Conservation (phyloP, 1,140 invertebrate genomes). For the Scaptodrosophila lebanonensis region DNA sequence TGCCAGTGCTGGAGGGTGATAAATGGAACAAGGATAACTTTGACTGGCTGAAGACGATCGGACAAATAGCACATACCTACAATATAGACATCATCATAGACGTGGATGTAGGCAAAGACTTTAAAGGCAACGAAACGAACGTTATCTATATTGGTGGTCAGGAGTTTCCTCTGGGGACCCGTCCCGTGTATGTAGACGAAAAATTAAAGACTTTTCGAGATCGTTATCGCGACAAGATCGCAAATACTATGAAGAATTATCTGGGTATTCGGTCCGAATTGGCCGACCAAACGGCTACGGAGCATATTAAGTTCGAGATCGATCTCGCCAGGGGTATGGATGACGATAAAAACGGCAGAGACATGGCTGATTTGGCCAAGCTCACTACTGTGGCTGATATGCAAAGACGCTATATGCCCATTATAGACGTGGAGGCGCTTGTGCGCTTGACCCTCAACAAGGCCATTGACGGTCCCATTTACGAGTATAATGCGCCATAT, state of each 20-base stretch:
- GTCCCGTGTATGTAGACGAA: constrained; percentile 51
- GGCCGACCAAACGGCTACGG: constrained; percentile 31
- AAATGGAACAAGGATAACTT: constrained; percentile 30
- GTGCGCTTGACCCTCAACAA: constrained; percentile 36
- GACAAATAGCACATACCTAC: constrained; percentile 25
- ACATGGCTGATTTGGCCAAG: constrained; percentile 12
- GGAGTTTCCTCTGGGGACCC: constrained; percentile 30
- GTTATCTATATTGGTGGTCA: constrained; percentile 43
- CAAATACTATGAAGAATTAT: constrained; percentile 18
- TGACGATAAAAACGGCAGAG: constrained; percentile 28
- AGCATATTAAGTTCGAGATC: constrained; percentile 58
- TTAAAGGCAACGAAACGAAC: constrained; percentile 43
- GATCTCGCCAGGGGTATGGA: constrained; percentile 42
- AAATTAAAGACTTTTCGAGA: constrained; percentile 34
- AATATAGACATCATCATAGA: constrained; percentile 32
- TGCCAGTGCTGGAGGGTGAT: constrained; percentile 32
- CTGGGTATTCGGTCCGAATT: constrained; percentile 25
- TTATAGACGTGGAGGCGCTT: constrained; percentile 27
- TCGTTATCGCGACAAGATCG: constrained; percentile 12
- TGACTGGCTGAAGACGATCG: constrained; percentile 34
- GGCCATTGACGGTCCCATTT: constrained; percentile 23
- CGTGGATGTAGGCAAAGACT: constrained; percentile 40
- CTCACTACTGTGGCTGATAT: constrained; percentile 37
- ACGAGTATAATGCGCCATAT: constrained; percentile 43
- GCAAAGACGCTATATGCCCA: constrained; percentile 34